phyloP scores from a whole-genome alignment of 1,140 invertebrate species.

The Paraescarpia echinospica region DNA sequence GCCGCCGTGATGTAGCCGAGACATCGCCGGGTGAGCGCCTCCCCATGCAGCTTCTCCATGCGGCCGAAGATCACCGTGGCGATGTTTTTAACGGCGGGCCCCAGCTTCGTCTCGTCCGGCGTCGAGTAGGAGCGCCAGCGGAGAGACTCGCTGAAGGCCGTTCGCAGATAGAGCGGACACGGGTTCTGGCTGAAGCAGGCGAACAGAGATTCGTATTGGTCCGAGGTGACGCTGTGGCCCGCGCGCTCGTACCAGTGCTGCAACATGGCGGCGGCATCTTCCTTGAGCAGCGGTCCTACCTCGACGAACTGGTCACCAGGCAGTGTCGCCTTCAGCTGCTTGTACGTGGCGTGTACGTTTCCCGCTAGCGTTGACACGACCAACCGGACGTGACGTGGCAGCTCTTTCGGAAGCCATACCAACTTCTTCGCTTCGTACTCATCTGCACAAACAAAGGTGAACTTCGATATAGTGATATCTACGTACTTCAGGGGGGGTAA shows the following conservation, averaged over 20 bases:
- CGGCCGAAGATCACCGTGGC: slow-evolving; percentile 59
- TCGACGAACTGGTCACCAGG: neutral
- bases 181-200: neutral
- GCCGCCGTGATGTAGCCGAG: slow-evolving; percentile 71
- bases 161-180: slow-evolving; percentile 10
- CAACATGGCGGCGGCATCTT: slow-evolving; percentile 44
- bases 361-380: slow-evolving; percentile 9
- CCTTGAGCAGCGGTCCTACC: neutral
- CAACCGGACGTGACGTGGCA: slow-evolving; percentile 19
- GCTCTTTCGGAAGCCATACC: slow-evolving; percentile 19
- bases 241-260: slow-evolving; percentile 28
- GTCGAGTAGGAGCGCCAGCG: slow-evolving; percentile 11
- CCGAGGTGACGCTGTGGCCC: neutral
- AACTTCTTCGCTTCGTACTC: slow-evolving; percentile 20
- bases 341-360: neutral
- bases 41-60: slow-evolving; percentile 69
- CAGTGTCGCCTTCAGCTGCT: neutral
- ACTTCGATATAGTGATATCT: neutral
- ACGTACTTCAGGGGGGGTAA: too few relatives aligned
- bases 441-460: slow-evolving; percentile 2
- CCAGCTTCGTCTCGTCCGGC: neutral
- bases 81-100: slow-evolving; percentile 12
- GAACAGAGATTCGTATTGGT: neutral
- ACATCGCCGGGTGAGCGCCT: slow-evolving; percentile 60
- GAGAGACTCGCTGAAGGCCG: slow-evolving; percentile 9